phyloP scores from a whole-genome alignment of 2,888 invertebrate species.

The Agrenia bidenticulata region DNA sequence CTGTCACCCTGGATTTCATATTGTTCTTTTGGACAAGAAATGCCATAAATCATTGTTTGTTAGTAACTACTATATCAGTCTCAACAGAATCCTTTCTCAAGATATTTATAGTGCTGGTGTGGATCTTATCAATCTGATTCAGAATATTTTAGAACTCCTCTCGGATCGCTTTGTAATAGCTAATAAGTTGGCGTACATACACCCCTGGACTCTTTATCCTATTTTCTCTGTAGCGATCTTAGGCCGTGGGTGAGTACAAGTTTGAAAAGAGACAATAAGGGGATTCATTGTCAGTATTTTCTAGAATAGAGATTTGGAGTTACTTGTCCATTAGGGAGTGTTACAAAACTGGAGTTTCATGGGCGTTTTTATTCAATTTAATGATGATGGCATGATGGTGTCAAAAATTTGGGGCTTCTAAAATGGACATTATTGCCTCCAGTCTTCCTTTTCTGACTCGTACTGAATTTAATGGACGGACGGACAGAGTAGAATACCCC shows the following conservation, averaged over 20 bases:
- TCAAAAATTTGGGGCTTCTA: constrained; percentile 14
- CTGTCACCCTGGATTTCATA: constrained; percentile 11
- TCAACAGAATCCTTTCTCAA: background rate
- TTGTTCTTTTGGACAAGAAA: constrained; percentile 6
- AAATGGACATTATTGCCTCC: constrained; percentile 23
- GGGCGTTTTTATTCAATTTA: constrained; percentile 11
- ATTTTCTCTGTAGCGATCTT: too few relatives aligned
- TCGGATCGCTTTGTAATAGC: too few relatives aligned
- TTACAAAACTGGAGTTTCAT: background rate
- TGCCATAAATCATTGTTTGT: constrained; percentile 19
- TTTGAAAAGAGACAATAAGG: too few relatives aligned
- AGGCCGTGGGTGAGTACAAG: too few relatives aligned
- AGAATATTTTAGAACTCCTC: too few relatives aligned
- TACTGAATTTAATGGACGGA: background rate
- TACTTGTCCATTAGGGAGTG: too few relatives aligned
- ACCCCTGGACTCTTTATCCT: too few relatives aligned
- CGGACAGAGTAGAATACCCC: constrained; percentile 2
- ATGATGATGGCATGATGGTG: constrained; percentile 29
- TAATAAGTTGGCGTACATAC: too few relatives aligned
- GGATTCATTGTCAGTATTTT: too few relatives aligned
- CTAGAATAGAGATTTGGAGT: too few relatives aligned
- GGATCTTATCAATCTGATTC: too few relatives aligned
- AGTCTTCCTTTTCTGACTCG: constrained; percentile 10
- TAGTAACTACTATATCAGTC: constrained; percentile 1
- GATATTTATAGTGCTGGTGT: too few relatives aligned